Evolutionary conservation across 2,888 invertebrate species (phyloP).

Genomic region (Plebejus melissa): DNA sequence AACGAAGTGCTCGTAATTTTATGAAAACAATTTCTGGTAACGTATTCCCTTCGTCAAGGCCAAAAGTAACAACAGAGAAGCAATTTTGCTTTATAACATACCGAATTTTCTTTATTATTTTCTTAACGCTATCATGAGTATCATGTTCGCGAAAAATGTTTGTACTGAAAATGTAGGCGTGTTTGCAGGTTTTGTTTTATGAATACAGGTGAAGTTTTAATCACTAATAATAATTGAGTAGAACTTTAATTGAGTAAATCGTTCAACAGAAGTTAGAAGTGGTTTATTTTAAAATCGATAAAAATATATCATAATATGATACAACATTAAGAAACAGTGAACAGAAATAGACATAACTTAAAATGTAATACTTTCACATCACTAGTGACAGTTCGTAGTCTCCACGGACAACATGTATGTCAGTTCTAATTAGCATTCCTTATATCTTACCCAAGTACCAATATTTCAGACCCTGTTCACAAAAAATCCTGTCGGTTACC

Average conservation of each 20-base stretch:
- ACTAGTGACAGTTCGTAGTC: not conserved
- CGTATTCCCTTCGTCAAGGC: not conserved
- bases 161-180: not conserved
- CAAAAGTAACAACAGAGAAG: constrained; percentile 14
- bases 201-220: not conserved
- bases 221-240: not conserved
- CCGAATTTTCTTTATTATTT: constrained; percentile 4
- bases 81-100: constrained; percentile 13
- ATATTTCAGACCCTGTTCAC: not conserved
- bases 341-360: not conserved
- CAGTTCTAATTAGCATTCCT: not conserved
- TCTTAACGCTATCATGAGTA: not conserved
- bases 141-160: not conserved
- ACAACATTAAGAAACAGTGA: too few species aligned
- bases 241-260: not conserved
- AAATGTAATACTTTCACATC: not conserved
- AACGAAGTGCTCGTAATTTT: not conserved
- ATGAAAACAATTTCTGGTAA: constrained; percentile 10
- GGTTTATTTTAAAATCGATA: too few species aligned
- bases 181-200: not conserved
- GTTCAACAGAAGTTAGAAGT: not conserved
- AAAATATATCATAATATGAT: too few species aligned
- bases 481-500: not conserved
- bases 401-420: not conserved
- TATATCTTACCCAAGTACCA: not conserved